Evolutionary conservation across 2,797 vertebrate genomes (phyloP).

Genomic region (Semaprochilodus insignis): DNA sequence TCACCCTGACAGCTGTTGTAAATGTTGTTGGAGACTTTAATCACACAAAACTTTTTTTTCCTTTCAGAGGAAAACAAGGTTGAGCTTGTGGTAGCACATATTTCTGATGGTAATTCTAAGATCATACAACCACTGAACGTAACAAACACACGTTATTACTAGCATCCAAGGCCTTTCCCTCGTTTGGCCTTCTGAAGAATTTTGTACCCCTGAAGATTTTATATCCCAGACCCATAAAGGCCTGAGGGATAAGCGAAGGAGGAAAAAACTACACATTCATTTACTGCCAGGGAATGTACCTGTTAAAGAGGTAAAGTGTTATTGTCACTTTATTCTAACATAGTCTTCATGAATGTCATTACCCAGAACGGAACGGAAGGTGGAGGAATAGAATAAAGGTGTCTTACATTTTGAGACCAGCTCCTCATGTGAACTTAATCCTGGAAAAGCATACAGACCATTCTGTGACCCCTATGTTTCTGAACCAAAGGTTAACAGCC

Average conservation of each 20-base stretch:
- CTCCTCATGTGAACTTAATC: no score
- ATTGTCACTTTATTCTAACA: no score
- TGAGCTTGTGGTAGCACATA: conserved; percentile 12
- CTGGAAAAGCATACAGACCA: no score
- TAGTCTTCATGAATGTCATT: no score
- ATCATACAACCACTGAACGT: not conserved
- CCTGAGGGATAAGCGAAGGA: not conserved
- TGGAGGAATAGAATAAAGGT: not conserved
- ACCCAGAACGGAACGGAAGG: not conserved
- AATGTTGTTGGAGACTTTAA: no score
- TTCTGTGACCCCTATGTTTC: no score
- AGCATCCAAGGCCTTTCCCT: conserved; percentile 49
- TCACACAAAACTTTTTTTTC: no score
- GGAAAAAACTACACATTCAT: not conserved
- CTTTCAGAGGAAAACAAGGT: not conserved
- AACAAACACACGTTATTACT: conserved; percentile 19
- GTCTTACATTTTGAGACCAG: no score
- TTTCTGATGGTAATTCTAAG: conserved; percentile 32
- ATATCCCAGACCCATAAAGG: not conserved
- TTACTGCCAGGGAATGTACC: conserved; percentile 19
- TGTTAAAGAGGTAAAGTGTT: conserved; percentile 15
- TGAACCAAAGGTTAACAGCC: not conserved
- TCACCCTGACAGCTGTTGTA: no score
- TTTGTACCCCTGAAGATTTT: no score
- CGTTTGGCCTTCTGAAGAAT: conserved; percentile 29